phyloP scores from a whole-genome alignment of 2,888 invertebrate genomes.

The Apomyelois bistriatella region DNA sequence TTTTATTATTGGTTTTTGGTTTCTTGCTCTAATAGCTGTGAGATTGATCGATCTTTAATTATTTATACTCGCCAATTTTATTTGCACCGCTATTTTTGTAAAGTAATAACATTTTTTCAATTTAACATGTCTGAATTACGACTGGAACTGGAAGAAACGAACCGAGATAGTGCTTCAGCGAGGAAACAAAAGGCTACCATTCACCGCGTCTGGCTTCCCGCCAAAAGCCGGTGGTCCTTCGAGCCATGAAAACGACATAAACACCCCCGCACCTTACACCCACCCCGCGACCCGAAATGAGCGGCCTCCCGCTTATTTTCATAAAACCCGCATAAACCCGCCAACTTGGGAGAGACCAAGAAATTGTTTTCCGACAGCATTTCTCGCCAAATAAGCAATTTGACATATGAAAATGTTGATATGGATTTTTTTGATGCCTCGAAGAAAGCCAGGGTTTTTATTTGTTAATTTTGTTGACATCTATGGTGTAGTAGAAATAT shows the following conservation, averaged over 20 bases:
- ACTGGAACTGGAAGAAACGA: slow-evolving; percentile 30
- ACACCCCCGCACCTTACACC: slow-evolving; percentile 42
- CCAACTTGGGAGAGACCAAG: slow-evolving; percentile 53
- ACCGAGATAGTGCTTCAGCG: slow-evolving; percentile 40
- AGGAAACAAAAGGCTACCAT: slow-evolving; percentile 57
- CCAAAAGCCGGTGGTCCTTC: slow-evolving; percentile 57
- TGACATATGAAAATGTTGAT: neutral
- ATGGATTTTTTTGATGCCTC: neutral
- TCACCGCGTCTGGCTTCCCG: slow-evolving; percentile 57
- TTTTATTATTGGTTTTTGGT: too few relatives aligned
- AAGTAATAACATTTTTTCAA: too few relatives aligned
- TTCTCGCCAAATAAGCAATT: slow-evolving; percentile 28
- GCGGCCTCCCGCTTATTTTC: slow-evolving; percentile 76
- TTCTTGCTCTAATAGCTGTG: too few relatives aligned
- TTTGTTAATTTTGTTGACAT: too few relatives aligned
- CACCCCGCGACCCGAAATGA: slow-evolving; percentile 64
- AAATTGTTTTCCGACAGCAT: slow-evolving; percentile 53
- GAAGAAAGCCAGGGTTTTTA: too few relatives aligned
- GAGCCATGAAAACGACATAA: slow-evolving; percentile 68
- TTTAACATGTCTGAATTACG: neutral
- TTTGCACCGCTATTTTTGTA: too few relatives aligned
- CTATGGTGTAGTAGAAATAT: too few relatives aligned
- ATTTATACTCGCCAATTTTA: too few relatives aligned
- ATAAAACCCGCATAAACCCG: slow-evolving; percentile 71
- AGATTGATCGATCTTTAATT: too few relatives aligned